phyloP scores from a whole-genome alignment of 2,797 vertebrate species.

The Megalops cyprinoides region DNA sequence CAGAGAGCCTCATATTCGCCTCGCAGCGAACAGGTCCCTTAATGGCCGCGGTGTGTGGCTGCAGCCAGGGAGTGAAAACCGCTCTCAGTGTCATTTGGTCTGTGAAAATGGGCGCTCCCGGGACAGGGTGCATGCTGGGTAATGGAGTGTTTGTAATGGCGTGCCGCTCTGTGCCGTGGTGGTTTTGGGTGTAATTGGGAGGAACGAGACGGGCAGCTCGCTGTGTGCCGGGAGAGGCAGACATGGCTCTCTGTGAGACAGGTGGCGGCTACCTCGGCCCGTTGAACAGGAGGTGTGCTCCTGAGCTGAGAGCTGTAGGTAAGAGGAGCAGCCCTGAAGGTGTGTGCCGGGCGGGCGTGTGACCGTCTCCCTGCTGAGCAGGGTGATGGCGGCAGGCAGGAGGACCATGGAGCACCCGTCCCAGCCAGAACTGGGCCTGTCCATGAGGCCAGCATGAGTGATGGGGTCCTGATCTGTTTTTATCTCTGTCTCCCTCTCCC shows the following conservation, averaged over 20 bases:
- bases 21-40: background rate
- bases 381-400: background rate
- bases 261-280: background rate
- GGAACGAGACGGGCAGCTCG: background rate
- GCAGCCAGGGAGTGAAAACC: background rate
- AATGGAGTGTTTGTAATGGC: constrained; percentile 22
- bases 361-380: background rate
- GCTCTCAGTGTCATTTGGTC: constrained; percentile 4
- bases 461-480: constrained; percentile 8
- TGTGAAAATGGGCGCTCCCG: background rate
- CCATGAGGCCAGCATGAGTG: background rate
- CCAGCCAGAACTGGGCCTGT: fast-evolving
- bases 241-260: background rate
- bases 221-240: background rate
- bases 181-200: constrained; percentile 3
- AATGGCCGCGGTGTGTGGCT: background rate
- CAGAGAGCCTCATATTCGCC: background rate
- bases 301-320: background rate
- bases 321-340: background rate
- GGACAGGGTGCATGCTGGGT: constrained; percentile 15
- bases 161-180: background rate
- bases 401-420: background rate
- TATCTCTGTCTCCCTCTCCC: background rate
- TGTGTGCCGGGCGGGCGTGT: background rate
- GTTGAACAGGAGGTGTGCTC: background rate